Evolutionary conservation across 2,113 vertebrate species (phyloP).

Genomic region (Mustelus asterias): DNA sequence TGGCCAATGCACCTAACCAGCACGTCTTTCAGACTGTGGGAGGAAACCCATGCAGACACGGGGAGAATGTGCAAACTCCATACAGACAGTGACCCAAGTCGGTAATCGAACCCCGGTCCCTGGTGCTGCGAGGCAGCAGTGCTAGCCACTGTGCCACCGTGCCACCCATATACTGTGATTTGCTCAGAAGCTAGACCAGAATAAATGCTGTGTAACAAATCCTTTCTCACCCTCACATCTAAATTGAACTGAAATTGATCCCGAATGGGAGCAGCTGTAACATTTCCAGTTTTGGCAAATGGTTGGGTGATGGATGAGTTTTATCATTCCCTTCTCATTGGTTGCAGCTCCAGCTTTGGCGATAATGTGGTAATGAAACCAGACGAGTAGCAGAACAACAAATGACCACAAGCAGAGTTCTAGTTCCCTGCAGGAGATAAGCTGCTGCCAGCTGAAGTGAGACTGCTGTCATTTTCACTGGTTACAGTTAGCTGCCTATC

Average conservation of each 20-base stretch:
- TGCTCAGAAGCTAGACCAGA: neutral
- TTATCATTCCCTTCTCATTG: neutral
- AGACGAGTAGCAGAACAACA: neutral
- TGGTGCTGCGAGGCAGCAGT: no score
- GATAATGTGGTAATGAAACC: neutral
- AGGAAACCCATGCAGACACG: no score
- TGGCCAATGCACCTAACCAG: no score
- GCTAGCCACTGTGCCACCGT: no score
- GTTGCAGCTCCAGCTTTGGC: neutral
- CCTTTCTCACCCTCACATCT: neutral
- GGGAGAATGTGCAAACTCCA: no score
- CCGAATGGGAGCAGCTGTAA: neutral
- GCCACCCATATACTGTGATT: neutral
- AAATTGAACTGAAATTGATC: neutral
- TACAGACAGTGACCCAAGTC: no score
- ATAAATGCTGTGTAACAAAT: neutral
- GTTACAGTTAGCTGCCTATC: neutral
- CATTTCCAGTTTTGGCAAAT: neutral
- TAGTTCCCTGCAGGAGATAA: neutral
- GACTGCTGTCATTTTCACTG: neutral
- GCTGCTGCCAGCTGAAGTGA: neutral
- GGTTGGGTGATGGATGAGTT: neutral
- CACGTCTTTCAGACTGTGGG: no score
- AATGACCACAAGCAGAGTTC: neutral
- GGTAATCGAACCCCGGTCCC: no score